Base-by-base conservation (phyloP, 2,113 vertebrate species). In the Sinocyclocheilus maitianheensis region DNA sequence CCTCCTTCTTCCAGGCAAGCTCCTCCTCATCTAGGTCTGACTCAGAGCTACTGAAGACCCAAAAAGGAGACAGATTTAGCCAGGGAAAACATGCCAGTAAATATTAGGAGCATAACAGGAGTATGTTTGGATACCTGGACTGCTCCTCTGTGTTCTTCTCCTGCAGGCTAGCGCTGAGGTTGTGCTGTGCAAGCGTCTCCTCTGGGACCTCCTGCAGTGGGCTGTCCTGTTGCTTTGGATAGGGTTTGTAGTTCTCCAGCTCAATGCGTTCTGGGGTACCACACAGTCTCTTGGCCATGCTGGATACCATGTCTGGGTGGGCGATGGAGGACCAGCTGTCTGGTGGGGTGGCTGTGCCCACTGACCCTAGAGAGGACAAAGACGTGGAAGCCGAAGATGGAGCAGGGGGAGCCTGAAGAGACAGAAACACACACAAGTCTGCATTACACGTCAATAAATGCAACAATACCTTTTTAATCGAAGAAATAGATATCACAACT, bases 201-300 rank as follows among this genome's bases (percentile, higher is more conserved):
- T 99, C 98, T 0, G 97, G 95, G 0, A 98, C 96, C 89, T 97
- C 97, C 88, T 95, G 93, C 14, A 91, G 91, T 84, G 84, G 78
- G 24, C 16, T 48, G 87, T 87, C 89, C 40, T 40, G 40, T 71
- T 43, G 79, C 5, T 92, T 91, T 51, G 95, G 91, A 0, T 93
- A 95, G 14, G 93, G 92, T 0, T 94, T 92, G 90, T 94, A 96
- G 89, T 98, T 97, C 90, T 99, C 97, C 91, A 98, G 94, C 91
- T 97, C 96, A 0, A 99, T 98, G 37, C 97, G 93, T 88, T 99
- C 98, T 0, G 96, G 97, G 0, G 94, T 97, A 77, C 94, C 95
- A 11, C 94, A 92, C 83, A 96, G 89, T 24, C 96, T 88, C 93
- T 97, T 97, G 51, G 96, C 95, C 0, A 95, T 81, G 81, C 93